Conservation (phyloP, 2,113 vertebrate species). For the Tapirus terrestris region DNA sequence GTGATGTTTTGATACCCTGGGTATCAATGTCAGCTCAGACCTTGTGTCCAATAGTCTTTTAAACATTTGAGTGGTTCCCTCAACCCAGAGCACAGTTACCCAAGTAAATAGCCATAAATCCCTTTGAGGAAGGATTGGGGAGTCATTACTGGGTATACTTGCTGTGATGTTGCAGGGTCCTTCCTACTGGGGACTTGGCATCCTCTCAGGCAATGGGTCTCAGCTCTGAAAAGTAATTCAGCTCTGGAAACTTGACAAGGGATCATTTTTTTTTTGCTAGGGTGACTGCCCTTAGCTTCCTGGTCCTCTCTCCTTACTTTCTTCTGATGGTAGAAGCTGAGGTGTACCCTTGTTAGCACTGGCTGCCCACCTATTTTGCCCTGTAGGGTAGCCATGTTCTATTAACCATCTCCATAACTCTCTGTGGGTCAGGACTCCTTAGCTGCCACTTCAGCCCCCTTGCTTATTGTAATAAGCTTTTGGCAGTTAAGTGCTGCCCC, state of each 20-base stretch:
- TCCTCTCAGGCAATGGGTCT: no score
- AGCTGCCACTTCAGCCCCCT: neutral
- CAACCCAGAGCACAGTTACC: neutral
- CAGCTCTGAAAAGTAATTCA: neutral
- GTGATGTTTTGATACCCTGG: neutral
- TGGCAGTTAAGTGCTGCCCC: no score
- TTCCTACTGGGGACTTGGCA: neutral
- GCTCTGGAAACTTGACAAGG: neutral
- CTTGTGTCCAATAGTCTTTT: neutral
- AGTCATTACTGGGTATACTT: rapidly evolving
- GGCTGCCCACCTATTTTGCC: neutral
- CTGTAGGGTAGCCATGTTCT: neutral
- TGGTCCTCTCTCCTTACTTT: neutral
- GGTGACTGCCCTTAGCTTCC: no score
- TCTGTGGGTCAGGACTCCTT: neutral
- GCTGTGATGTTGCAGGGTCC: neutral
- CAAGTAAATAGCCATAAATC: neutral
- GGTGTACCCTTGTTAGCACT: neutral
- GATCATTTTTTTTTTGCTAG: neutral
- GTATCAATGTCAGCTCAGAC: neutral
- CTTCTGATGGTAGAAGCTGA: neutral
- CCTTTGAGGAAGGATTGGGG: neutral
- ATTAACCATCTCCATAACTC: neutral
- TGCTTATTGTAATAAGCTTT: neutral
- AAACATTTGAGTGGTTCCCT: neutral